Conservation (phyloP, 2,888 invertebrate species). For the Dendrolimus houi region DNA sequence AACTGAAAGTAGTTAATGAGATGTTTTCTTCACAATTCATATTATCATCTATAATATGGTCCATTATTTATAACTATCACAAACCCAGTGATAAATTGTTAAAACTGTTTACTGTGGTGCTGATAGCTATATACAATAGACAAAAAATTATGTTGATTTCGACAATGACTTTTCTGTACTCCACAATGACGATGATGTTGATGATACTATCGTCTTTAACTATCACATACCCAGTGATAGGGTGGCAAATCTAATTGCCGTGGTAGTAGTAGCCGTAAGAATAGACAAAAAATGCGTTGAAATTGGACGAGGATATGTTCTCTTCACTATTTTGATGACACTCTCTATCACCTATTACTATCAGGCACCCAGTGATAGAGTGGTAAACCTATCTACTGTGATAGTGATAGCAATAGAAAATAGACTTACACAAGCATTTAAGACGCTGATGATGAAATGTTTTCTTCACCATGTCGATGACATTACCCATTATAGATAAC, state of each 20-base stretch:
- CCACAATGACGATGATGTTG: not conserved
- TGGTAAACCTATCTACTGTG: conserved; percentile 6
- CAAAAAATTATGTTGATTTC: not conserved
- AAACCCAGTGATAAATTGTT: not conserved
- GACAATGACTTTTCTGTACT: not conserved
- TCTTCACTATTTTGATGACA: not conserved
- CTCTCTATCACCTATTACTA: not conserved
- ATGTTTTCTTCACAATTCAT: too few relatives aligned
- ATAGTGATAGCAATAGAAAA: not conserved
- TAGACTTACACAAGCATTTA: not conserved
- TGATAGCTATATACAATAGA: not conserved
- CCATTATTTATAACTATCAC: not conserved
- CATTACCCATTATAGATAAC: conserved; percentile 2
- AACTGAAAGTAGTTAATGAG: too few relatives aligned
- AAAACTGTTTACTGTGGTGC: not conserved
- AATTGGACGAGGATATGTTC: not conserved
- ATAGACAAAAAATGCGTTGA: not conserved
- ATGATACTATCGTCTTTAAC: not conserved
- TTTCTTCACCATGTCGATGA: not conserved
- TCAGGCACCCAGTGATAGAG: conserved; percentile 11
- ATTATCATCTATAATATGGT: too few relatives aligned
- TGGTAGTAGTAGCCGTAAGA: not conserved
- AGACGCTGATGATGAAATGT: too few relatives aligned
- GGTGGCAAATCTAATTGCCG: not conserved
- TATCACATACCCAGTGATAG: conserved; percentile 2